A percentile compares a stretch with the other conserved stretches of the same genome.
Conservation (phyloP, 2,888 invertebrate species). For the Mantis religiosa region DNA sequence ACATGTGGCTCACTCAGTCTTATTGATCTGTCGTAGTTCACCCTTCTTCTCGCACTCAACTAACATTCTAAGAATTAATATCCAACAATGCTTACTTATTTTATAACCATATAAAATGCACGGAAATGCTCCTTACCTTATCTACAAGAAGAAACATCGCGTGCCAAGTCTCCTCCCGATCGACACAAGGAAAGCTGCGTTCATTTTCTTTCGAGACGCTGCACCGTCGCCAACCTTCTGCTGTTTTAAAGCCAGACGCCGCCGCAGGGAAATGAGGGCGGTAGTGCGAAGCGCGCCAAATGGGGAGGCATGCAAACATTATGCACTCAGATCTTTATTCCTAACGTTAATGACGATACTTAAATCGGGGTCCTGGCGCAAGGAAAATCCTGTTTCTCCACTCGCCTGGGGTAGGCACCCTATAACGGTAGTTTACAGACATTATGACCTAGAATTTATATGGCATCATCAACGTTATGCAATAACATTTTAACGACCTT, state of each 20-base stretch:
- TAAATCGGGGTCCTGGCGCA: neutral
- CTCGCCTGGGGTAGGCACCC: neutral
- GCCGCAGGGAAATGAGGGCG: slow-evolving; percentile 8
- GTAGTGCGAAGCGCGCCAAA: neutral
- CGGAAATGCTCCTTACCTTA: neutral
- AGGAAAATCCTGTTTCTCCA: neutral
- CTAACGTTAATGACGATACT: neutral
- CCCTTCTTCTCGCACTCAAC: neutral
- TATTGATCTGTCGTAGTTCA: neutral
- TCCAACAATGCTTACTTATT: neutral
- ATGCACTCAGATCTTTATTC: neutral
- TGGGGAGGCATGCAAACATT: neutral
- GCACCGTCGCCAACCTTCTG: slow-evolving; percentile 2
- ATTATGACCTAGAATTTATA: slow-evolving; percentile 12
- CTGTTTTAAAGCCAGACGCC: slow-evolving; percentile 5
- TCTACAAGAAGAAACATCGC: neutral
- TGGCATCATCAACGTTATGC: neutral
- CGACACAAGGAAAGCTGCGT: neutral
- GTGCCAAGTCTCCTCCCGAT: neutral
- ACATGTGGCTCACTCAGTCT: neutral
- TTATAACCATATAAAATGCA: neutral
- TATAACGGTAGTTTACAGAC: neutral
- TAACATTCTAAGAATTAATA: neutral
- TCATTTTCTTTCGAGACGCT: neutral
- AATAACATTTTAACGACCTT: neutral